Conservation (phyloP, 2,113 vertebrate species). For the Bungarus multicinctus region DNA sequence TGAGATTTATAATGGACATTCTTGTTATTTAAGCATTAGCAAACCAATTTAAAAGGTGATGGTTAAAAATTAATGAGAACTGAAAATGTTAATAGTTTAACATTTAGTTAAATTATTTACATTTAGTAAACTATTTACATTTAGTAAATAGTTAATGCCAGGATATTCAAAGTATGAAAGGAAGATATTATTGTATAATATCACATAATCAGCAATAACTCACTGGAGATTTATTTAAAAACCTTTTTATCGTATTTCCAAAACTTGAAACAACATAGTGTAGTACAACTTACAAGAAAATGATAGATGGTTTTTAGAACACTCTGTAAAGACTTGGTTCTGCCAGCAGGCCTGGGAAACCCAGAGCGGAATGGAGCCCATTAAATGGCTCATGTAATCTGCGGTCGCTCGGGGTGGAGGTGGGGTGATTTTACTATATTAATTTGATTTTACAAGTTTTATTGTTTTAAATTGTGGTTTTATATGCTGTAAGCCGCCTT, state of each 20-base stretch:
- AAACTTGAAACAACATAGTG: neutral
- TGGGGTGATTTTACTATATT: no score
- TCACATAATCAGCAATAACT: neutral
- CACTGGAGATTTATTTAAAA: neutral
- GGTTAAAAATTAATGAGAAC: neutral
- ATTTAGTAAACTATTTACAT: no score
- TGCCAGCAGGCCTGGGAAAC: no score
- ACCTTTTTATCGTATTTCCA: neutral
- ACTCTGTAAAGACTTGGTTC: neutral
- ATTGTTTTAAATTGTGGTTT: no score
- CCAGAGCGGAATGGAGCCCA: no score
- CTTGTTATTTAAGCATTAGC: neutral
- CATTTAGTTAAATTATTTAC: no score
- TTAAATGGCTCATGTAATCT: no score
- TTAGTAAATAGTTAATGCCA: neutral
- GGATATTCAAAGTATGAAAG: neutral
- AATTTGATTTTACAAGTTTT: no score
- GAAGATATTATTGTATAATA: neutral
- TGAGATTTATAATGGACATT: neutral
- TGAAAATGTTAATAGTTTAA: neutral
- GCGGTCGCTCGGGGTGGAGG: no score
- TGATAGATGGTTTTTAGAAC: neutral
- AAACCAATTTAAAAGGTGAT: neutral
- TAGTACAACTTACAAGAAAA: neutral
- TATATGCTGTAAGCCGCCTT: no score